Percentiles rank a stretch among this genome's conserved stretches.
These are phyloP conservation scores for Campylorhamphus procurvoides DNA, from an alignment of 2,113 vertebrate species.

Conservation along the genomic window DNA sequence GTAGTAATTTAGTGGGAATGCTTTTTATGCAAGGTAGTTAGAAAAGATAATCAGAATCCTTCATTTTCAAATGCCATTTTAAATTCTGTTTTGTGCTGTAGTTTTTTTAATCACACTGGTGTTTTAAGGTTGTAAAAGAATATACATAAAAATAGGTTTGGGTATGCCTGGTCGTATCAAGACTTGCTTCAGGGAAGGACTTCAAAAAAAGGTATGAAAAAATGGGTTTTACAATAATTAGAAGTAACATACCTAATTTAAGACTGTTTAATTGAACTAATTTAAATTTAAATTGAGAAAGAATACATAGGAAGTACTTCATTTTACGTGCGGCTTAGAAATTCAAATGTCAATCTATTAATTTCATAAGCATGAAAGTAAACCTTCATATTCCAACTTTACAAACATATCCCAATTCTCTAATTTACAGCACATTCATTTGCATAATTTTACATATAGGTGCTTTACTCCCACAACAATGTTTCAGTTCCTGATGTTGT, in stretches of 20 bases:
- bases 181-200: background rate
- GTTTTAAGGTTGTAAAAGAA: background rate
- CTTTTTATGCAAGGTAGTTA: background rate
- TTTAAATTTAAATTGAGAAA: conserved; percentile 44
- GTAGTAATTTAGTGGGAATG: background rate
- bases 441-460: background rate
- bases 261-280: conserved; percentile 36
- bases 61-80: background rate
- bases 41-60: background rate
- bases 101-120: background rate
- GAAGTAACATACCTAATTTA: conserved; percentile 17
- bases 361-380: background rate
- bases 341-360: background rate
- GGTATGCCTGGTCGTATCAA: background rate
- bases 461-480: background rate
- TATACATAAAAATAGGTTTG: background rate
- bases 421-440: background rate
- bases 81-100: background rate
- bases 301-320: background rate
- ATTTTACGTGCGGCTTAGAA: background rate
- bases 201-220: background rate
- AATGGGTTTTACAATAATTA: background rate
- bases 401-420: background rate
- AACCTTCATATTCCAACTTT: background rate
- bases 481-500: background rate